Evolutionary conservation across 2,888 invertebrate species (phyloP), one percentile per base, ranked within the genome.

Genomic region (Eugnorisma glareosa): DNA sequence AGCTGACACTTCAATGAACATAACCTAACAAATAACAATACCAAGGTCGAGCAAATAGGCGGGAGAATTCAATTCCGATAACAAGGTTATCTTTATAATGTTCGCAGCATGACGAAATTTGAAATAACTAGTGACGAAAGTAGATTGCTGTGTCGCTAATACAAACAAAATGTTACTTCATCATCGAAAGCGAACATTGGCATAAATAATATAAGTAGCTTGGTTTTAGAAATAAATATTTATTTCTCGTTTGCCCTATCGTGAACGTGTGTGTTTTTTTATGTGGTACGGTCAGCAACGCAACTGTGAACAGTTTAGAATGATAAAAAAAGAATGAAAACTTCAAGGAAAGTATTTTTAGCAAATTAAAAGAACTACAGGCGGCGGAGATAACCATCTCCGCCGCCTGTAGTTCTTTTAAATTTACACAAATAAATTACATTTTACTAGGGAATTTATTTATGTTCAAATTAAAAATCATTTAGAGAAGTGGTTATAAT

Each of bases 31-130:
- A 81, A 67, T 91, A 90, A 87, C 61, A 73, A 73, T 24, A 77
- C 80, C 91, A 92, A 93, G 93, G 94, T 90, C 91, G 74, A 51
- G 81, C 81, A 82, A 83, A 87, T 88, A 83, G 90, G 95, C 95
- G 96, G 93, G 96, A 95, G 94, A 93, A 93, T 95, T 94, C 88
- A 91, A 95, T 93, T 92, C 75, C 85, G 96, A 95, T 96, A 95
- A 94, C 92, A 93, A 94, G 96, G 96, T 96, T 96, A 96, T 95
- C 95, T 66, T 28, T 71, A 28, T 74, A 66, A 45, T 67, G 82
- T 79, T 77, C 80, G 72, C 77, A 77, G 87, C 85, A 93, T 94
- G 95, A 95, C 89, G 95, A 93, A 95, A 95, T 83, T 88, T 85
- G 74, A 77, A 86, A 88, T 86, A 85, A 80, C 74, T 90, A 87